These are phyloP conservation scores for Passer montanus DNA, from an alignment of 2,113 vertebrate genomes.

Conservation along the genomic window DNA sequence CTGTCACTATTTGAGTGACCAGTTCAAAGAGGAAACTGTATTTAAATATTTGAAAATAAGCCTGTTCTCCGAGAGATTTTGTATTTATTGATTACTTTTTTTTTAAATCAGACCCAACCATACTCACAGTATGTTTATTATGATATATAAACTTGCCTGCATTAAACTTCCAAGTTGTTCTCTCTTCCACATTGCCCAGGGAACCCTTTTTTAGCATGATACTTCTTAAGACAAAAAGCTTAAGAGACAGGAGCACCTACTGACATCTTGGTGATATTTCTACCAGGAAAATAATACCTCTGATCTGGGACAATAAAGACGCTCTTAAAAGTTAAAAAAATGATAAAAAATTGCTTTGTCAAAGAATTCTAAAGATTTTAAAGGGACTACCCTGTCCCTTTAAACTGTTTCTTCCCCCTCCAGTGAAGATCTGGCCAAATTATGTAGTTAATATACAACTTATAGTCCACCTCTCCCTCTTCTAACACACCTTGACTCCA, in stretches of 20 bases:
- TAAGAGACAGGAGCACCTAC: neutral
- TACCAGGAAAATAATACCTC: neutral
- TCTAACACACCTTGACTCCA: neutral
- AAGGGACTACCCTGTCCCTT: neutral
- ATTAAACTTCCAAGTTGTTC: neutral
- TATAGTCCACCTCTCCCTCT: neutral
- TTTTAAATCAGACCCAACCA: neutral
- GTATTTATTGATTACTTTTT: neutral
- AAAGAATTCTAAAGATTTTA: neutral
- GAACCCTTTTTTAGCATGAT: neutral
- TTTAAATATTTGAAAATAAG: neutral
- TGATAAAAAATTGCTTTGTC: neutral
- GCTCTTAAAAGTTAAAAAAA: neutral
- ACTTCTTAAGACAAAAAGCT: neutral
- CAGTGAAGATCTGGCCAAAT: neutral
- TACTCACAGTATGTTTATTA: neutral
- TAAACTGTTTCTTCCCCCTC: neutral
- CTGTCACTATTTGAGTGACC: neutral
- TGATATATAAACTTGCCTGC: neutral
- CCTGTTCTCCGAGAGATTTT: neutral
- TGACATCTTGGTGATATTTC: neutral
- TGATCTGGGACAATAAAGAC: neutral
- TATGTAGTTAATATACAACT: neutral
- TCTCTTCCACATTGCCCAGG: neutral
- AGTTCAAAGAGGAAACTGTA: neutral